phyloP scores from a whole-genome alignment of 1,140 invertebrate genomes.

The Amyelois transitella region DNA sequence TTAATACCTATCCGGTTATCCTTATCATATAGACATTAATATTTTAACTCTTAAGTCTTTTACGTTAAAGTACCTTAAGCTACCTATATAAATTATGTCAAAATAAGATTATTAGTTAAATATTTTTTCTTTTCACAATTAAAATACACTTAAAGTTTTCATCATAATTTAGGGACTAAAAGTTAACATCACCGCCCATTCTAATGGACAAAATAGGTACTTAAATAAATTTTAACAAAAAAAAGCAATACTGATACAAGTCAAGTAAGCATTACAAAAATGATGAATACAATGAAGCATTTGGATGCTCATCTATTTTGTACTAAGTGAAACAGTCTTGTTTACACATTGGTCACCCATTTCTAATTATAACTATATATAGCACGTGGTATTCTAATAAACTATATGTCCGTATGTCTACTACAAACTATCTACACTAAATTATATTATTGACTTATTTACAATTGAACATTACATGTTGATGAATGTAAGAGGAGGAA shows the following conservation, averaged over 20 bases:
- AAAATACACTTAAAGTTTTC: conserved; percentile 45
- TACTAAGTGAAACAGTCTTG: conserved; percentile 68
- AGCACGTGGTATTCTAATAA: conserved; percentile 16
- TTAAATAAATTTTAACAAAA: too few relatives aligned
- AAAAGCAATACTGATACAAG: too few relatives aligned
- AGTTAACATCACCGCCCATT: conserved; percentile 61
- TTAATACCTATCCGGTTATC: too few relatives aligned
- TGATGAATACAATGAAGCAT: background rate
- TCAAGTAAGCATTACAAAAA: background rate
- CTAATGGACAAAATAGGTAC: conserved; percentile 17
- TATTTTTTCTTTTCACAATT: conserved; percentile 32
- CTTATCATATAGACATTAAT: too few relatives aligned
- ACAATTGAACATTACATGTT: too few relatives aligned
- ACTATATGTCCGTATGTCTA: too few relatives aligned
- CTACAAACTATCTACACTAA: background rate
- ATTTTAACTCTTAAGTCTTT: too few relatives aligned
- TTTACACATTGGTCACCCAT: conserved; percentile 58
- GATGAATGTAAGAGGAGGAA: too few relatives aligned
- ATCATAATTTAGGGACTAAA: conserved; percentile 18
- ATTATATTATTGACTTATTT: background rate
- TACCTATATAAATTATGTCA: too few relatives aligned
- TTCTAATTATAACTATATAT: conserved; percentile 20
- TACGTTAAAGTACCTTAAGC: too few relatives aligned
- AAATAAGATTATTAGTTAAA: too few relatives aligned
- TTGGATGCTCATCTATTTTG: conserved; percentile 28